These are phyloP conservation scores for Tympanoctomys barrerae DNA, from an alignment of 2,797 vertebrate genomes.

Conservation along the genomic window DNA sequence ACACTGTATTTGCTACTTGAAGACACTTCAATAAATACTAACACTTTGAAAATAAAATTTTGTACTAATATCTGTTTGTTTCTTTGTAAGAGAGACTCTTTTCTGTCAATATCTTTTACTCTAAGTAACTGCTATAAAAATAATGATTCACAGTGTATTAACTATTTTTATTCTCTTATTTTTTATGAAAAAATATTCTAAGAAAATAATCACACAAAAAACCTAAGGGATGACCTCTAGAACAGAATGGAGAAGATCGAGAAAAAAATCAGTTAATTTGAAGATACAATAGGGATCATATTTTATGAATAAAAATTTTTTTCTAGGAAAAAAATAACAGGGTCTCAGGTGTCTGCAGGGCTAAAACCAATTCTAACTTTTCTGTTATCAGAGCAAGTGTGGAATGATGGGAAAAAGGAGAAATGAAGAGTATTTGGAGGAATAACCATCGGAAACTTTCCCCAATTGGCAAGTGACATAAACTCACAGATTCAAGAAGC, in stretches of 20 bases:
- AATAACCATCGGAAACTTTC: slow-evolving; percentile 42
- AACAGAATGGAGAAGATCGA: slow-evolving; percentile 38
- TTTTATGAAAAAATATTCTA: neutral
- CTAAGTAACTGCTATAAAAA: neutral
- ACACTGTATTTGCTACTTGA: slow-evolving; percentile 8
- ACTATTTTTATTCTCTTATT: neutral
- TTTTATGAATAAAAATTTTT: slow-evolving; percentile 30
- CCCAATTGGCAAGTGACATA: slow-evolving; percentile 53
- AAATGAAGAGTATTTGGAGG: slow-evolving; percentile 18
- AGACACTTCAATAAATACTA: neutral
- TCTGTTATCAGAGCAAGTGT: neutral
- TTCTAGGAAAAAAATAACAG: neutral
- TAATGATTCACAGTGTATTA: neutral
- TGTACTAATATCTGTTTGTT: neutral
- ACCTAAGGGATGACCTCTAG: slow-evolving; percentile 1
- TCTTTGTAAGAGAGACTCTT: neutral
- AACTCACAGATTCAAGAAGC: slow-evolving; percentile 30
- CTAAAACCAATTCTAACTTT: slow-evolving; percentile 27
- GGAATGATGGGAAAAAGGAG: neutral
- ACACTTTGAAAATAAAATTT: neutral
- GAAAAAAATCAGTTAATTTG: slow-evolving; percentile 49
- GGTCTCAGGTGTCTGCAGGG: neutral
- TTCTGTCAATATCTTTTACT: neutral
- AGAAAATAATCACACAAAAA: neutral
- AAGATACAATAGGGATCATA: slow-evolving; percentile 47